Base-by-base conservation (phyloP, 1,140 invertebrate species). In the Ruditapes philippinarum region DNA sequence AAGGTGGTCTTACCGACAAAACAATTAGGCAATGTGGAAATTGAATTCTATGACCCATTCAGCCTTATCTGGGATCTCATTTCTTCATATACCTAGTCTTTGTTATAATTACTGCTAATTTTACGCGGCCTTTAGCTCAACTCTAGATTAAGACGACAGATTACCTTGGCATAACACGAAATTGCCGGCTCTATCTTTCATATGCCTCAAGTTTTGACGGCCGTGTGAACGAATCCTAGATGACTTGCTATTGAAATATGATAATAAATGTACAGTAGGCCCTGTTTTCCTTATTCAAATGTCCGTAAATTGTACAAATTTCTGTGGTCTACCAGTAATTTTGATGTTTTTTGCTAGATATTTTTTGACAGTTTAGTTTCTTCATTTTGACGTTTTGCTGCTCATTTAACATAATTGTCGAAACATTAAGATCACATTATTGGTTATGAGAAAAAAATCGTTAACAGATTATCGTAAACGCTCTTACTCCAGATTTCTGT, bases 11-110 rank as follows among this genome's bases (percentile, higher is more conserved):
- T 31, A n/a, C 40, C 74, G 28, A 42, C 76, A 80, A 88, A 88
- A 88, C 85, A 88, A 88, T 88, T 88, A 88, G 60, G 74, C 76
- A 65, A 86, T 80, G 85, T 88, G 85, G 57, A 88, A 88, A 88
- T 88, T 88, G 85, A 88, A 88, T 88, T 88, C 85, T 88, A 88
- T 88, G 85, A 88, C 60, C 85, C 85, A 65, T 68, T 36, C 74
- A 70, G 36, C 57, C 73, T 88, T 88, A 88, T 88, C 85, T 19
- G 9, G 19, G 42, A 88, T 88, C 85, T 88, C 1, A 51, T 60
- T 88, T 78, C 60, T 79, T 70, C 74, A 51, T 62, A 78, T 80
- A 45, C 33, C 62, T 1, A 25, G 31, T 45, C 65, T 79, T 88
- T 88, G 85, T 68, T 62, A 54, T 88, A 88, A 88, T 88, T 88